Percentiles rank a stretch among this genome's conserved stretches.
Evolutionary conservation across 2,797 vertebrate species (phyloP).

Genomic region (Muscicapa striata): DNA sequence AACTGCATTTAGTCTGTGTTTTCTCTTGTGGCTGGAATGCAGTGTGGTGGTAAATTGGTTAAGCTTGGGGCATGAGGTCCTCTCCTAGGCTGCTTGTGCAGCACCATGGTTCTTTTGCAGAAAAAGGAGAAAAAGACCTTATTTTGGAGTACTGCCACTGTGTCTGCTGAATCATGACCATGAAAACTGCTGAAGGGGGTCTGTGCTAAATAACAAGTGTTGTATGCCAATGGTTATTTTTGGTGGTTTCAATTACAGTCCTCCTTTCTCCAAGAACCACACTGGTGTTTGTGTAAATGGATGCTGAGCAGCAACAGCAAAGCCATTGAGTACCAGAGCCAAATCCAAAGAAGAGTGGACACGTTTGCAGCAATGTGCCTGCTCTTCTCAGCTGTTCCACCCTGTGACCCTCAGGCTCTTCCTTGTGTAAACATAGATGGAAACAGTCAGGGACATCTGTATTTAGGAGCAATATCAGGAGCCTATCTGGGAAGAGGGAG

Average conservation of each 20-base stretch:
- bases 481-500: constrained; percentile 45
- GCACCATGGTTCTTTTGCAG: background rate
- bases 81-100: background rate
- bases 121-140: background rate
- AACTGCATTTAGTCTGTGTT: background rate
- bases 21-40: background rate
- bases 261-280: constrained; percentile 62
- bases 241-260: constrained; percentile 85
- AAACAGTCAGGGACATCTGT: constrained; percentile 30
- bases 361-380: constrained; percentile 49
- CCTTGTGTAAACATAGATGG: constrained; percentile 42
- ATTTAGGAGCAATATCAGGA: constrained; percentile 29
- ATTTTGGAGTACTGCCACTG: constrained; percentile 9
- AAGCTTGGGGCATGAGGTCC: background rate
- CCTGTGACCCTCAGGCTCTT: background rate
- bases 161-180: constrained; percentile 19
- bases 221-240: constrained; percentile 82
- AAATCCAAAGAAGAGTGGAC: constrained; percentile 10
- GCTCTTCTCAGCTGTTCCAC: background rate
- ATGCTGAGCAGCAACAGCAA: constrained; percentile 37
- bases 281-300: constrained; percentile 52
- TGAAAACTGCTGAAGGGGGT: constrained; percentile 65
- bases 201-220: constrained; percentile 69
- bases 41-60: background rate
- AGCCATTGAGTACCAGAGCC: constrained; percentile 23